Conservation (phyloP, 2,888 invertebrate genomes). For the Blomia tropicalis region DNA sequence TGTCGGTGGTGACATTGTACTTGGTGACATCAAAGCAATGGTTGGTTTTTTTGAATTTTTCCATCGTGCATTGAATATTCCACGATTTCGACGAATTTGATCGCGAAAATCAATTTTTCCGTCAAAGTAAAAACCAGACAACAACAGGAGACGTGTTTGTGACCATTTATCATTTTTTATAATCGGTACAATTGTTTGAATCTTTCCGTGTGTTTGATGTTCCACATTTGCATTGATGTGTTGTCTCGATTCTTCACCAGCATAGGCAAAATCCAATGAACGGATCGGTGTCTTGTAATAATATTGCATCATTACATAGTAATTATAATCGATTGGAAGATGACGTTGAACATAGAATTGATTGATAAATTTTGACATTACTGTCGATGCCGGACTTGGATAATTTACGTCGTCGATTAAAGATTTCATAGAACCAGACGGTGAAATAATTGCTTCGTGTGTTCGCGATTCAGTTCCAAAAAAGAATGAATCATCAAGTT, state of each 20-base stretch:
- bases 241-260: constrained; percentile 30
- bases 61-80: not conserved
- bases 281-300: constrained; percentile 31
- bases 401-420: not conserved
- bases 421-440: not conserved
- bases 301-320: constrained; percentile 29
- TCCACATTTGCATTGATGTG: constrained; percentile 30
- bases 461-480: not conserved
- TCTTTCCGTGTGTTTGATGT: constrained; percentile 27
- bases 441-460: not conserved
- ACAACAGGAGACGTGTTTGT: constrained; percentile 29
- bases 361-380: constrained; percentile 27
- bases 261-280: constrained; percentile 30
- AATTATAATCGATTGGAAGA: constrained; percentile 30
- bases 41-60: constrained; percentile 14
- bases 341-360: constrained; percentile 31
- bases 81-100: not conserved
- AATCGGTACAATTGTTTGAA: constrained; percentile 24
- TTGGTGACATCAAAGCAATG: not conserved
- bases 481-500: not conserved
- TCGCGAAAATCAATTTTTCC: constrained; percentile 25
- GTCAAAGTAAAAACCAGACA: constrained; percentile 29
- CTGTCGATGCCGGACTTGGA: not conserved
- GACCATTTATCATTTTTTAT: constrained; percentile 26
- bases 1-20: not conserved